These are phyloP conservation scores for Cremastobaeus sp. DNA, from an alignment of 2,888 invertebrate genomes.

Conservation along the genomic window DNA sequence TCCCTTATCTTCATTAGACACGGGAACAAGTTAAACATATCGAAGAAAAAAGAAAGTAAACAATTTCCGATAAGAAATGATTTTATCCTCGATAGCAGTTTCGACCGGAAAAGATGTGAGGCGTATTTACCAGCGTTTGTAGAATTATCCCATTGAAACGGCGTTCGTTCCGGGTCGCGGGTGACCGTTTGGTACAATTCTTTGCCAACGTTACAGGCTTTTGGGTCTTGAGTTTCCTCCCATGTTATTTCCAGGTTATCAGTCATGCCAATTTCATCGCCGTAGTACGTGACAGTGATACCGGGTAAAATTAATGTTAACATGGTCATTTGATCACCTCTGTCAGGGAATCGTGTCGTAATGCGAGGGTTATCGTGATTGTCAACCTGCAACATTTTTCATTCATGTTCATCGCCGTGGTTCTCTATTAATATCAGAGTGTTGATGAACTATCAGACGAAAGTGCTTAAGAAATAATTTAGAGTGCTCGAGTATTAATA, in stretches of 20 bases:
- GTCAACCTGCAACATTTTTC: slow-evolving; percentile 2
- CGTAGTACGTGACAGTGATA: slow-evolving; percentile 91
- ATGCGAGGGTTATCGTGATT: slow-evolving; percentile 88
- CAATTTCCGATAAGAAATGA: too few relatives aligned
- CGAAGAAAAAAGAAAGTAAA: too few relatives aligned
- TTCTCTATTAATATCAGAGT: background rate
- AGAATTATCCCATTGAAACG: slow-evolving; percentile 87
- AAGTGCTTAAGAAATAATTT: too few relatives aligned
- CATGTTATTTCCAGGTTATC: slow-evolving; percentile 80
- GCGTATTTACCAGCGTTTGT: slow-evolving; percentile 81
- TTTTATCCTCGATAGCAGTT: too few relatives aligned
- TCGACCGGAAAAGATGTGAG: background rate
- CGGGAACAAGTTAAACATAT: too few relatives aligned
- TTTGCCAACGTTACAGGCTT: slow-evolving; percentile 81
- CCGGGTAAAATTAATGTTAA: slow-evolving; percentile 90
- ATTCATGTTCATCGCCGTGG: background rate
- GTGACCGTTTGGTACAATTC: slow-evolving; percentile 81
- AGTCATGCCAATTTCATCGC: slow-evolving; percentile 88
- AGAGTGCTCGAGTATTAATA: too few relatives aligned
- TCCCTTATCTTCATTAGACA: too few relatives aligned
- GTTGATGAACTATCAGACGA: too few relatives aligned
- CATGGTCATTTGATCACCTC: slow-evolving; percentile 91
- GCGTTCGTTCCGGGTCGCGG: slow-evolving; percentile 88
- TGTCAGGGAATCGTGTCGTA: slow-evolving; percentile 84
- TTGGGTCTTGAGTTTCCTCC: slow-evolving; percentile 81